phyloP scores from a whole-genome alignment of 2,113 vertebrate genomes.

The Petroica traversi region DNA sequence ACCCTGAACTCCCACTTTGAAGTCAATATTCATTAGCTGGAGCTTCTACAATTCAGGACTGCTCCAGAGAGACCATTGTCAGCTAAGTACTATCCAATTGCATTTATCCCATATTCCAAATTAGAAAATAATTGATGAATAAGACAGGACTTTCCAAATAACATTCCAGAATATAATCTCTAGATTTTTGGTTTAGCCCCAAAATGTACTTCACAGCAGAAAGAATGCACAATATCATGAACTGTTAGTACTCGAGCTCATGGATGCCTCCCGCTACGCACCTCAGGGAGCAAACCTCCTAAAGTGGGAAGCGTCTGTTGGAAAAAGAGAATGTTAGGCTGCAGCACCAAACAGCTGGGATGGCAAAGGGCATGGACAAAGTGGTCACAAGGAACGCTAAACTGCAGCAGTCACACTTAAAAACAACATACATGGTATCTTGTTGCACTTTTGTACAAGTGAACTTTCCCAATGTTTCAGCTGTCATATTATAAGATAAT shows the following conservation, averaged over 20 bases:
- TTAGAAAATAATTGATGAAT: not conserved
- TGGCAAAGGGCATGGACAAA: not conserved
- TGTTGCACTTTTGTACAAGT: not conserved
- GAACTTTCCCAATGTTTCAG: not conserved
- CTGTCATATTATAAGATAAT: not conserved
- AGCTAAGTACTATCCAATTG: not conserved
- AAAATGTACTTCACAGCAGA: constrained; percentile 24
- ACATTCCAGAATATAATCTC: not conserved
- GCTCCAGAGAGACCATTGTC: not conserved
- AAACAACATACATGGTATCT: fast-evolving
- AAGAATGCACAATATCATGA: not conserved
- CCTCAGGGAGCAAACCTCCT: constrained; percentile 77
- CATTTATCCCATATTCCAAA: not conserved
- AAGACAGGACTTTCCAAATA: not conserved
- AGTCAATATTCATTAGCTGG: not conserved
- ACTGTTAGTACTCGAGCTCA: not conserved
- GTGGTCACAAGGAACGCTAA: not conserved
- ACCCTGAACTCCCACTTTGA: not conserved
- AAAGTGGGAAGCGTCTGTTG: constrained; percentile 76
- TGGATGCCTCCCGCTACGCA: constrained; percentile 58
- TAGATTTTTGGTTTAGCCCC: not conserved
- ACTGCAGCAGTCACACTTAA: not conserved
- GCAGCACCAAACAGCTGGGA: constrained; percentile 30
- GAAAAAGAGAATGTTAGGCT: constrained; percentile 70
- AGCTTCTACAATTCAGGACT: not conserved